Evolutionary conservation across 2,797 vertebrate genomes (phyloP).

Genomic region (Silurus aristotelis): DNA sequence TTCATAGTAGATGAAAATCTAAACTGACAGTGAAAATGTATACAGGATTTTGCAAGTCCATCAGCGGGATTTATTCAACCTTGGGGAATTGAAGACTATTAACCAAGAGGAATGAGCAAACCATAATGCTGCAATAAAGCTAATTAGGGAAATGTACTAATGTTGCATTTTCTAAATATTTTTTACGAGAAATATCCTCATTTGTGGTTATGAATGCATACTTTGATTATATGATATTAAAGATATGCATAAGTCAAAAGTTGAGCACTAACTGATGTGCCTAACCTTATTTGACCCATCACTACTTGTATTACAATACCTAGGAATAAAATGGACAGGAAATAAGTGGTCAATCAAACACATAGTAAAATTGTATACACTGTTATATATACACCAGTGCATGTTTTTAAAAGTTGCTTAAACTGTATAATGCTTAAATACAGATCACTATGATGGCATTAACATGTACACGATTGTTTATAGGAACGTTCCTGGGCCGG

Average conservation of each 20-base stretch:
- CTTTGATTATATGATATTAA: background rate
- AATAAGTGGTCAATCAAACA: background rate
- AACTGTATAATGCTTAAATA: slow-evolving; percentile 1
- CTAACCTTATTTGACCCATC: background rate
- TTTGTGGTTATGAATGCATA: background rate
- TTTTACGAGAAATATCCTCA: background rate
- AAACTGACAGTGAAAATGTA: background rate
- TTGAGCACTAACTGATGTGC: background rate
- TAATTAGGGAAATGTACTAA: background rate
- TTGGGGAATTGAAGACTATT: background rate
- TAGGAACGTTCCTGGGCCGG: slow-evolving; percentile 79
- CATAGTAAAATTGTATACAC: background rate
- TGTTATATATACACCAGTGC: background rate
- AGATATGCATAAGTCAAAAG: background rate
- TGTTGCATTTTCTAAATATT: background rate
- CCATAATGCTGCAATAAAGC: background rate
- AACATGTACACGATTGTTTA: slow-evolving; percentile 19
- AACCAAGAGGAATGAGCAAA: background rate
- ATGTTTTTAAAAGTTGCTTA: background rate
- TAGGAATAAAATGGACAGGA: background rate
- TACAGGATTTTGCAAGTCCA: background rate
- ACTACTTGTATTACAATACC: background rate
- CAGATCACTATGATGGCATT: background rate
- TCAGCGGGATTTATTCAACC: background rate
- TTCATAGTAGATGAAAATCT: background rate